These are phyloP conservation scores for Columbina picui DNA, from an alignment of 2,113 vertebrate species.

Conservation along the genomic window DNA sequence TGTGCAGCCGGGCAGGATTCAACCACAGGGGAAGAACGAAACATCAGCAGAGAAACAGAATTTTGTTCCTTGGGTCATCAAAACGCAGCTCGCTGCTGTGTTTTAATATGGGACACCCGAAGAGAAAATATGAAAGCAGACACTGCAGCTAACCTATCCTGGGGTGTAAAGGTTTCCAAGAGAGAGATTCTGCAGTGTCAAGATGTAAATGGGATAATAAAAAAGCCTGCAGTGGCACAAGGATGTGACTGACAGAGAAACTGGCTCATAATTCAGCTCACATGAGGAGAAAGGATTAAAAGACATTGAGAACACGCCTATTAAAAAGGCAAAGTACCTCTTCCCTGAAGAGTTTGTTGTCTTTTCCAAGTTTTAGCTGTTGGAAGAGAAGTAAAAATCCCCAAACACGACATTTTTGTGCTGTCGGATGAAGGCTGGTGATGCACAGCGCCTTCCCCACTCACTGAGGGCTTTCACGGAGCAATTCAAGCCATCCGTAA, in stretches of 20 bases:
- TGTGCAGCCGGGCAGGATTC: not conserved
- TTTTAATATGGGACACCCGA: not conserved
- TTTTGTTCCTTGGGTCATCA: not conserved
- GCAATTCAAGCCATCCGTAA: not conserved
- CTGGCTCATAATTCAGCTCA: not conserved
- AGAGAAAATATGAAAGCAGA: not conserved
- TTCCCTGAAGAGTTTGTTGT: constrained; percentile 78
- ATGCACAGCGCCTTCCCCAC: not conserved
- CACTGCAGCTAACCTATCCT: not conserved
- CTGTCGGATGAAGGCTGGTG: not conserved
- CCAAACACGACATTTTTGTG: not conserved
- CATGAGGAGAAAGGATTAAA: not conserved
- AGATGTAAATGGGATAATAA: not conserved
- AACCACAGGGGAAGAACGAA: not conserved
- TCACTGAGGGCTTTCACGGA: not conserved
- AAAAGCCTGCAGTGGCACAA: not conserved
- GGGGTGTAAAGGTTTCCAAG: not conserved
- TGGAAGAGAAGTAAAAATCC: not conserved
- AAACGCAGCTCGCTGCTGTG: not conserved
- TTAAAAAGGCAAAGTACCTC: constrained; percentile 66
- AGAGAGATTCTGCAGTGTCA: not conserved
- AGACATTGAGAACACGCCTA: not conserved
- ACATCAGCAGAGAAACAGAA: rapidly evolving
- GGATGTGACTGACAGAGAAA: not conserved
- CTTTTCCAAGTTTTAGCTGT: constrained; percentile 76